Percentiles rank a stretch among this genome's conserved stretches.
Evolutionary conservation across 2,888 invertebrate genomes (phyloP).

Genomic region (Caenorhabditis doughertyi): DNA sequence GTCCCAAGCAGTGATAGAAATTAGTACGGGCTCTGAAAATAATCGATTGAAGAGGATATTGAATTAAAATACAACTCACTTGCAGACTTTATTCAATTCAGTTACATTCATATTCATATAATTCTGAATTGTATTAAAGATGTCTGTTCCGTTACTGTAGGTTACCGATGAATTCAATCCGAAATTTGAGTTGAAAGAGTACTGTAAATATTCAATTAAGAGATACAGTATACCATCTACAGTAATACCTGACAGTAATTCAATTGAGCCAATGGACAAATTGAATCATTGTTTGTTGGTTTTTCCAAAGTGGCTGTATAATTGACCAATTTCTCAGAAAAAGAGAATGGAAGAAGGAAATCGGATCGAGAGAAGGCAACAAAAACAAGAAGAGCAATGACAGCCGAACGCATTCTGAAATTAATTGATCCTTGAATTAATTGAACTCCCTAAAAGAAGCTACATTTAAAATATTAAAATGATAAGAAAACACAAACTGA

Average conservation of each 20-base stretch:
- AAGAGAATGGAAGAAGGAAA: not conserved
- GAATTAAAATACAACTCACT: constrained; percentile 41
- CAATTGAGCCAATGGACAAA: not conserved
- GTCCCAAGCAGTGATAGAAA: constrained; percentile 74
- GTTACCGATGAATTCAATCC: constrained; percentile 45
- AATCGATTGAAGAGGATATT: not conserved
- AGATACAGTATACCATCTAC: not conserved
- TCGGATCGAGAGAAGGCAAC: not conserved
- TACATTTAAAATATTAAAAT: too few species aligned
- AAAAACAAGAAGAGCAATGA: not conserved
- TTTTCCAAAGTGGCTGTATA: not conserved
- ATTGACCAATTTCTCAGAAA: not conserved
- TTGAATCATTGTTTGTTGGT: not conserved
- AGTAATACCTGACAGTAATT: constrained; percentile 13
- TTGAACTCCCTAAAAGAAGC: too few species aligned
- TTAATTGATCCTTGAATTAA: too few species aligned
- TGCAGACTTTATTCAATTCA: constrained; percentile 64
- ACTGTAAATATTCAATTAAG: not conserved
- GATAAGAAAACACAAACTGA: too few species aligned
- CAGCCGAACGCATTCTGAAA: not conserved
- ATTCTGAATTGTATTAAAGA: constrained; percentile 51
- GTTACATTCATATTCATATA: constrained; percentile 47
- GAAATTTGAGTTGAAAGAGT: constrained; percentile 54
- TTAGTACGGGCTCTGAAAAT: constrained; percentile 63
- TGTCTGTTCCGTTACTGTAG: constrained; percentile 57